Evolutionary conservation across 1,140 invertebrate species (phyloP), one percentile per base, ranked within the genome.

Genomic region (Acromyrmex heyeri): DNA sequence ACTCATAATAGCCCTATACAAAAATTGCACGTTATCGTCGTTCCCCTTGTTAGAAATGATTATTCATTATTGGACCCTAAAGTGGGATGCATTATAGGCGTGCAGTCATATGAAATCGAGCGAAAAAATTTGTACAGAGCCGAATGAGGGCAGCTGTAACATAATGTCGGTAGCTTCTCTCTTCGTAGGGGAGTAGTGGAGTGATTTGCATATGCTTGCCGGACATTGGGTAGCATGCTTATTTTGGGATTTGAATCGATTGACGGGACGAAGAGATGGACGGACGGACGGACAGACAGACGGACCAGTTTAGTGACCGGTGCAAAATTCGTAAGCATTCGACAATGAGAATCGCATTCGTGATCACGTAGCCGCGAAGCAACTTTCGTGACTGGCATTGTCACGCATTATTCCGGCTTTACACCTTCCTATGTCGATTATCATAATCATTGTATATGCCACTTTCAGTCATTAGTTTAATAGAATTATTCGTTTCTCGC

Each of bases 211-310:
- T 91, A 90, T 86, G 87, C 86, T 90, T 73, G 86, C 86, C 86
- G 92, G 90, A 92, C 92, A 91, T 87, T 91, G 92, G 91, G 87
- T 92, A 90, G 92, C 91, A 92, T 91, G 91, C 90, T 93, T 93
- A 93, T 93, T 93, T 93, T 59, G 55, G 91, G 92, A 93, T 94
- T 93, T 85, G 57, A 81, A 88, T 90, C 87, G 86, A 87, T 61
- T 62, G 53, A 76, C 73, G 73, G 50, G 61, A 72, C 30, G 44
- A 44, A 62, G 14, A 24, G 21, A 38, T 24, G 16, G 62, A 65
- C 64, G 30, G 30, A 65, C 64, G 44, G 27, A 67, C 27, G n/a
- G 14, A 30, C 38, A 18, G 78, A 62, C 65, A 62, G 30, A 62
- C 55, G 14, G 67, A 48, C 72, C 78, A 53, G 77, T 75, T 86